Base-by-base conservation (phyloP, 1,140 invertebrate genomes). In the Drusus annulatus region DNA sequence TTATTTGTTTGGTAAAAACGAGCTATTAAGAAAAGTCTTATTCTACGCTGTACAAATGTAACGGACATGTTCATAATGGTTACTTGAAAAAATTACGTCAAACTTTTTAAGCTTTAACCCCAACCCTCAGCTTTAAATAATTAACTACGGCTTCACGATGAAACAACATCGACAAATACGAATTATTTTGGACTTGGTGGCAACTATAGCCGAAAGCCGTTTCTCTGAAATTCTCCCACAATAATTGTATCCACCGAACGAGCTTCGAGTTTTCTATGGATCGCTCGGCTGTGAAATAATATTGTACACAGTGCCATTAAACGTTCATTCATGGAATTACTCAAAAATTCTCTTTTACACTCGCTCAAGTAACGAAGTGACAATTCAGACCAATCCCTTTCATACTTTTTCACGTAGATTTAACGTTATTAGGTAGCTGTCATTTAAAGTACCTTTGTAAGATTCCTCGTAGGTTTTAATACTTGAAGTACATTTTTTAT, bases 371-470 rank as follows among this genome's bases (percentile, higher is more conserved):
- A 52, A 63, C n/a, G 31, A 52, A 60, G 31, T 36, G 60, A 45
- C 58, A 51, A 69, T 15, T 69, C 56, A 76, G 79, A 80, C 79
- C 79, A 80, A 80, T 75, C 54, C 65, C 51, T 80, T 80, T 80
- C 79, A 60, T 80, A 80, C 60, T 80, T 80, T 76, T 80, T 68
- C 78, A 79, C 78, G 78, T 80, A 79, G 54, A n/a, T 79, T 45
- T 56, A 75, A 76, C 75, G 2, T 76, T 25, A 23, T 28, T 76
- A 60, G 54, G 28, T 74, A 74, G 65, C 36, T 36, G 36, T 69
- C 65, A 69, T 50, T 45, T 21, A 50, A 69, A 69, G 1, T 69
- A 69, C n/a, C 25, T 50, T 69, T 69, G 65, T 69, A 69, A 69
- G 65, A 69, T 69, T 45, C 65, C 62, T 60, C 65, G 65, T 69